Evolutionary conservation across 1,140 invertebrate species (phyloP).

Genomic region (Papilio dardanus): DNA sequence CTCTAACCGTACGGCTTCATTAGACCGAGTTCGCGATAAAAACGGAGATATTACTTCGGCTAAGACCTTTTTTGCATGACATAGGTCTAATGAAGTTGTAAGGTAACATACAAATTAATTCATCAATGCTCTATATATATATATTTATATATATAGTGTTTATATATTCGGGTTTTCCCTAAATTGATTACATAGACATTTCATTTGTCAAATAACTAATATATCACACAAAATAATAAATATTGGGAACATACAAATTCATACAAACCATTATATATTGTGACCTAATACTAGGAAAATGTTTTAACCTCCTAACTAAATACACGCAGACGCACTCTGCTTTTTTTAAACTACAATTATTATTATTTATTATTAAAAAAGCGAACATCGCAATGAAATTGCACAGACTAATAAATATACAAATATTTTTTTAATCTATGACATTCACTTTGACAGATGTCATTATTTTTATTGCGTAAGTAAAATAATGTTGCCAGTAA

Average conservation of each 20-base stretch:
- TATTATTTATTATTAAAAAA: slow-evolving; percentile 26
- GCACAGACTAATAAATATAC: background rate
- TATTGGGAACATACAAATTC: background rate
- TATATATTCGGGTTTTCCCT: background rate
- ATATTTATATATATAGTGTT: background rate
- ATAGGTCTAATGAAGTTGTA: too few relatives aligned
- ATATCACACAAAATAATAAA: slow-evolving; percentile 11
- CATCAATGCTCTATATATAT: background rate
- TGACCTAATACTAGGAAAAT: slow-evolving; percentile 28
- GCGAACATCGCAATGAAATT: slow-evolving; percentile 7
- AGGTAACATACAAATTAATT: background rate
- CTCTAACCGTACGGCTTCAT: too few relatives aligned
- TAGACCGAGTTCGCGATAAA: too few relatives aligned
- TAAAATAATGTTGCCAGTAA: background rate
- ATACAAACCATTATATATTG: background rate
- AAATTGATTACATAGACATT: background rate
- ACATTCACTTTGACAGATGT: background rate
- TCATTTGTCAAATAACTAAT: slow-evolving; percentile 4
- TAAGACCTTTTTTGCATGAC: too few relatives aligned
- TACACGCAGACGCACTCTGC: background rate
- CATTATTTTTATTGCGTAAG: background rate
- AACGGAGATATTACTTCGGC: too few relatives aligned
- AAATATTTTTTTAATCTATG: background rate
- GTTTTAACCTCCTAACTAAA: slow-evolving; percentile 28
- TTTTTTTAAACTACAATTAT: slow-evolving; percentile 14